Base-by-base conservation (phyloP, 2,113 vertebrate species). In the Neodon shergylaensis region DNA sequence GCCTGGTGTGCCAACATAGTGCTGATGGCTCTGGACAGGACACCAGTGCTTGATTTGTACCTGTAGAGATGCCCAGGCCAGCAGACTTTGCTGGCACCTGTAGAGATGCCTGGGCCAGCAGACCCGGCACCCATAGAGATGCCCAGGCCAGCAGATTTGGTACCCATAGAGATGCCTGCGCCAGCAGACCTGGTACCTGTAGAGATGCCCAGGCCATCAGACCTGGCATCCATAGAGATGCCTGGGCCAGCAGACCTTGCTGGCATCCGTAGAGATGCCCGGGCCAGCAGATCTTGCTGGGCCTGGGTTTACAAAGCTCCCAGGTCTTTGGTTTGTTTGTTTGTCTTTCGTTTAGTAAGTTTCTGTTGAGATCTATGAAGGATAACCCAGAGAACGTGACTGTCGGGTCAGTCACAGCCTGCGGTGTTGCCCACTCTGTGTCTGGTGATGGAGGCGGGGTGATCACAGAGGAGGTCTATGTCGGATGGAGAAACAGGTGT, bases 381-480 rank as follows among this genome's bases (percentile, higher is more conserved):
- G 26, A 6, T 0, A 10, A 36, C 52, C 31, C 7, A 2, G 31
- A 33, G 54, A 65, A 58, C 24, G 0, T 11, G 7, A 47, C 10
- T 44, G 33, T 79, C 2, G 73, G 82, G 36, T 26, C 39, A 82
- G 95, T 31, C 49, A 76, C 0, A 26, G 95, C 42, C 76, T 3
- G 42, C 2, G 5, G 54, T 26, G 74, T 90, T 58, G 79, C 47
- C 21, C n/a, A 0, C 63, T 44, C 19, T 14, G 0, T 21, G 54
- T 61, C 74, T 42, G 70, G 72, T 21, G 12, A n/a, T 36, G 58
- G 39, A 81, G 91, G 10, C 19, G 13, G 81, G 17, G 49, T 26
- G 86, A 52, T 77, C 1, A 9, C 31, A 1, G 2, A 0, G 22
- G 19, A 70, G 14, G 68, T 44, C 44, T 72, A 4, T 1, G 81